phyloP scores from a whole-genome alignment of 92 coral and sea anemone genomes.

The Parazoanthus atlanticus region DNA sequence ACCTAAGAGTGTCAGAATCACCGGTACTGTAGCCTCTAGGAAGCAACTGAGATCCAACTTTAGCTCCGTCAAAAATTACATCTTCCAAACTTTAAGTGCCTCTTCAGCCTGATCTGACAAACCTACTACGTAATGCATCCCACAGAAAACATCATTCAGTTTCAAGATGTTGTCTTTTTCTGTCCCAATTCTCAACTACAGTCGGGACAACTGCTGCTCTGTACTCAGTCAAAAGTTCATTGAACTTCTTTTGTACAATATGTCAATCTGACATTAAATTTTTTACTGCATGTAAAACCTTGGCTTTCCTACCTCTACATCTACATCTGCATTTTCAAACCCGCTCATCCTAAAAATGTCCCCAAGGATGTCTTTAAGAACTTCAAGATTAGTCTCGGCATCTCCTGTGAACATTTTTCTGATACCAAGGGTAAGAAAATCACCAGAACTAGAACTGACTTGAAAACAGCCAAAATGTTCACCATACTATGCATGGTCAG shows the following conservation, averaged over 20 bases:
- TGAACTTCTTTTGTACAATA: constrained; percentile 34
- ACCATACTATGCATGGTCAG: background rate
- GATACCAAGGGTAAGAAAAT: constrained; percentile 5
- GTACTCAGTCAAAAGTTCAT: constrained; percentile 11
- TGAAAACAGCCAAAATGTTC: constrained; percentile 8
- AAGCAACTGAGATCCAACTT: constrained; percentile 35
- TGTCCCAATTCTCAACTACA: constrained; percentile 26
- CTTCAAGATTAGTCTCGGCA: constrained; percentile 22
- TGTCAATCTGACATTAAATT: constrained; percentile 29
- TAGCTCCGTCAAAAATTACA: constrained; percentile 38
- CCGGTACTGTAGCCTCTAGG: constrained; percentile 26
- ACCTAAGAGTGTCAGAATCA: constrained; percentile 44
- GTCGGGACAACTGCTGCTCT: constrained; percentile 16
- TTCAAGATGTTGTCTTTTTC: constrained; percentile 14
- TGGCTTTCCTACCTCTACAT: background rate
- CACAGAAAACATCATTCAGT: constrained; percentile 47
- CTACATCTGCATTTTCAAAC: constrained; percentile 1
- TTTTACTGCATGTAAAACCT: constrained; percentile 19
- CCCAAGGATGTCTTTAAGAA: constrained; percentile 33
- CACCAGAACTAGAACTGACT: background rate
- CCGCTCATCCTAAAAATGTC: constrained; percentile 35
- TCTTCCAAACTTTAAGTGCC: constrained; percentile 41
- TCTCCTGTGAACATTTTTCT: constrained; percentile 10
- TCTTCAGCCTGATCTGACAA: constrained; percentile 48
- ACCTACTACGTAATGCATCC: constrained; percentile 48